Evolutionary conservation across 2,797 vertebrate species (phyloP).

Genomic region (Manis crassicaudata): DNA sequence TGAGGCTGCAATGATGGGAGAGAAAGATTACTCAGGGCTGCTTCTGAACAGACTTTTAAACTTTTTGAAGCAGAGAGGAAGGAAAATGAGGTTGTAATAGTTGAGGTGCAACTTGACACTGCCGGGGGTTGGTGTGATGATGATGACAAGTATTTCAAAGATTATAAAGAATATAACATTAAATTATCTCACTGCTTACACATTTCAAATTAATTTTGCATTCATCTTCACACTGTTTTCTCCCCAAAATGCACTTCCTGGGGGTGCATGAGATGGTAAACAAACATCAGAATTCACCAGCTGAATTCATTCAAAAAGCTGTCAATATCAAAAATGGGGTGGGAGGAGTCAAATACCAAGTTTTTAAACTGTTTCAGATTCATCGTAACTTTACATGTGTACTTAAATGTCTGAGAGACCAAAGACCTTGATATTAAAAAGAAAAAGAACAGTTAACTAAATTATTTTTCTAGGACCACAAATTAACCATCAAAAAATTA

Average conservation of each 20-base stretch:
- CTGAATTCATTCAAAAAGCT: background rate
- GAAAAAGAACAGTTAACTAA: background rate
- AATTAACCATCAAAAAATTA: background rate
- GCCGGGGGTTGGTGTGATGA: background rate
- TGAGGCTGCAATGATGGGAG: background rate
- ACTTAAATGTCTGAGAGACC: background rate
- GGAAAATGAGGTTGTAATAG: background rate
- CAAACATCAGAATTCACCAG: background rate
- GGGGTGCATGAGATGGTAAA: background rate
- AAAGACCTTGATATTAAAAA: slow-evolving; percentile 12
- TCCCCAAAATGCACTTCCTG: background rate
- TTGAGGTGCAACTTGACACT: background rate
- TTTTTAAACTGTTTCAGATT: slow-evolving; percentile 4
- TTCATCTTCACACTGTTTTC: background rate
- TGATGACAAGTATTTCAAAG: background rate
- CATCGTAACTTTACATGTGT: slow-evolving; percentile 28
- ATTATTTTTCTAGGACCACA: background rate
- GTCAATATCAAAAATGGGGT: background rate
- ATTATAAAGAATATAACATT: background rate
- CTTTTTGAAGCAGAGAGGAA: background rate
- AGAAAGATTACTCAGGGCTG: background rate
- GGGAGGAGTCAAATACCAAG: background rate
- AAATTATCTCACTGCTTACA: background rate
- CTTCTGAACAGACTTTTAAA: background rate
- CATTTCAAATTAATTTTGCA: background rate